Conservation (phyloP, 2,113 vertebrate genomes). For the Reinhardtius hippoglossoides region DNA sequence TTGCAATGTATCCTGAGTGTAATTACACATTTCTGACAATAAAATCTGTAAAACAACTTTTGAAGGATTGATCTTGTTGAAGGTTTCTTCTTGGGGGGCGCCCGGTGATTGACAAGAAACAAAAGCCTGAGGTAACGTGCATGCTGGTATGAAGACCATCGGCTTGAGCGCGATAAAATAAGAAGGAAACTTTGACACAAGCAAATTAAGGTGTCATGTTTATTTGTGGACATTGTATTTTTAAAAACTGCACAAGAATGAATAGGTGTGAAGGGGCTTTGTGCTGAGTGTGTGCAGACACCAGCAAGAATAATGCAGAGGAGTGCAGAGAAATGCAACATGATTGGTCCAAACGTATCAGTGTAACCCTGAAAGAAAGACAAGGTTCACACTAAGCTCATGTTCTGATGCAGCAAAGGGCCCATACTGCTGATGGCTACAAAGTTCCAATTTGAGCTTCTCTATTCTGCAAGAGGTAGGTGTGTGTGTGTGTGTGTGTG, state of each 20-base stretch:
- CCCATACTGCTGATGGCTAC: conserved; percentile 8
- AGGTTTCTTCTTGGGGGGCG: background rate
- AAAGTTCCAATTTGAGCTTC: no score
- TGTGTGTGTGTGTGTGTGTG: no score
- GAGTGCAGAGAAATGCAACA: conserved; percentile 17
- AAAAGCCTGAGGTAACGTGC: conserved; percentile 6
- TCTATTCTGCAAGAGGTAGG: no score
- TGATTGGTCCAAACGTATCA: conserved; percentile 38
- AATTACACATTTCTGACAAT: background rate
- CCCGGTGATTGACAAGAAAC: background rate
- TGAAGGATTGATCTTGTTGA: background rate
- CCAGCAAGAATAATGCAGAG: conserved; percentile 30
- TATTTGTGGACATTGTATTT: background rate
- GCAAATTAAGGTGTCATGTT: conserved; percentile 48
- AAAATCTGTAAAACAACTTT: background rate
- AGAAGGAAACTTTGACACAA: conserved; percentile 13
- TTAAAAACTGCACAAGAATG: background rate
- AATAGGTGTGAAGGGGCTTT: conserved; percentile 7
- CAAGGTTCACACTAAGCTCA: conserved; percentile 8
- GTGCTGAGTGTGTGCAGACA: conserved; percentile 46
- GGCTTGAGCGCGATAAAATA: background rate
- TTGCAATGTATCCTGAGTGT: background rate
- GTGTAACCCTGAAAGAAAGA: conserved; percentile 11
- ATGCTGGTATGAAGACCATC: background rate
- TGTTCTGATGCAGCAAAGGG: conserved; percentile 17